Evolutionary conservation across 2,797 vertebrate genomes (phyloP).

Genomic region (Lycodopsis pacificus): DNA sequence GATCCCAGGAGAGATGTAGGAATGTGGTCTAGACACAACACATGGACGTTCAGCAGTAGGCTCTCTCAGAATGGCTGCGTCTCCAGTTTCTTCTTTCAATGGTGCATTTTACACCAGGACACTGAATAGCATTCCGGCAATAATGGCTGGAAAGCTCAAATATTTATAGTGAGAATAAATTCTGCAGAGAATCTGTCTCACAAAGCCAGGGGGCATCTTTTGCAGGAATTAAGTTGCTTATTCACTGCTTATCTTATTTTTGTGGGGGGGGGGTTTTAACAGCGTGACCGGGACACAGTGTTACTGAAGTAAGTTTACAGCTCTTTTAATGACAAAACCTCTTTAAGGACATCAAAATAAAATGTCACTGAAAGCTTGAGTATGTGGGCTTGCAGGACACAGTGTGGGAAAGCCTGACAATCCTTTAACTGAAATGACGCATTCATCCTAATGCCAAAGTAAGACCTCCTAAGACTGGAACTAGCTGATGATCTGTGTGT

Average conservation of each 20-base stretch:
- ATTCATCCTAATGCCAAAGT: conserved; percentile 46
- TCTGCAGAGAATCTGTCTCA: conserved; percentile 6
- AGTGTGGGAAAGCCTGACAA: conserved; percentile 46
- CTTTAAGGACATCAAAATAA: conserved; percentile 8
- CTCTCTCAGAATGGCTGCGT: conserved; percentile 15
- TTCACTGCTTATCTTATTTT: neutral
- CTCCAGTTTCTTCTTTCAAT: conserved; percentile 42
- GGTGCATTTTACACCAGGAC: conserved; percentile 42
- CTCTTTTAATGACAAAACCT: conserved; percentile 1
- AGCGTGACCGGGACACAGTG: neutral
- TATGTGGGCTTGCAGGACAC: neutral
- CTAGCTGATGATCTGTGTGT: conserved; percentile 8
- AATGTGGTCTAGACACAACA: conserved; percentile 83
- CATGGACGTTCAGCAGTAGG: conserved; percentile 55
- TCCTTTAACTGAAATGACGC: conserved; percentile 58
- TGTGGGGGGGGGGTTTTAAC: neutral
- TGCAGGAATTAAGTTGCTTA: conserved; percentile 13
- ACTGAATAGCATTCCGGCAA: conserved; percentile 19
- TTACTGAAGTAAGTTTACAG: neutral
- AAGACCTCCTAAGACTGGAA: conserved; percentile 20
- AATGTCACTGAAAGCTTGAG: conserved; percentile 2
- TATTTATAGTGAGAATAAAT: conserved; percentile 20
- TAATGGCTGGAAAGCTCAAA: conserved; percentile 10
- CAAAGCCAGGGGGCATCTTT: neutral
- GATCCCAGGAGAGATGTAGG: conserved; percentile 77